phyloP scores from a whole-genome alignment of 2,888 invertebrate species.

The Drymonia ruficornis region DNA sequence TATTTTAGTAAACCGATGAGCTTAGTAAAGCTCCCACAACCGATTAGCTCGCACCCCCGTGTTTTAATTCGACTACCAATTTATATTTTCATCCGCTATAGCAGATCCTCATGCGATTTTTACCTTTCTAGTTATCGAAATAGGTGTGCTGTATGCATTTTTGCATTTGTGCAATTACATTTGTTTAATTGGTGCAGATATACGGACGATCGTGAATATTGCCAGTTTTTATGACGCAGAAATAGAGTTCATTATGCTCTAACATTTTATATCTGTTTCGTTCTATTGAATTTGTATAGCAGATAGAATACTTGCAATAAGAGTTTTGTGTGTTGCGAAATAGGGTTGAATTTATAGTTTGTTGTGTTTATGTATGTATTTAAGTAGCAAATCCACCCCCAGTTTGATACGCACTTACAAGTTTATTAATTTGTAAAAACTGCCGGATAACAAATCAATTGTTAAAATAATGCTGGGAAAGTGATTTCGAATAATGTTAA shows the following conservation, averaged over 20 bases:
- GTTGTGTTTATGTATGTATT: slow-evolving; percentile 6
- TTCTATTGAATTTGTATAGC: slow-evolving; percentile 3
- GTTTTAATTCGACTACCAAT: slow-evolving; percentile 25
- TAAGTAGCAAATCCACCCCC: slow-evolving; percentile 29
- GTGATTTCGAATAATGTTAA: no score
- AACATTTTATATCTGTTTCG: slow-evolving; percentile 8
- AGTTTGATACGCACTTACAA: slow-evolving; percentile 24
- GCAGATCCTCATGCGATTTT: not conserved
- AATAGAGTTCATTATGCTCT: slow-evolving; percentile 14
- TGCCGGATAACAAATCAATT: slow-evolving; percentile 33
- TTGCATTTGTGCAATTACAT: not conserved
- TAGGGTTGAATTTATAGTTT: not conserved
- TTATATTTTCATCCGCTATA: not conserved
- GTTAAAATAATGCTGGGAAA: slow-evolving; percentile 14
- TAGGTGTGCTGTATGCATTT: slow-evolving; percentile 9
- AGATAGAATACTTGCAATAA: not conserved
- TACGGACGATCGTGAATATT: slow-evolving; percentile 8
- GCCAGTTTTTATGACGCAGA: slow-evolving; percentile 12
- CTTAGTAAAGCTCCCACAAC: slow-evolving; percentile 71
- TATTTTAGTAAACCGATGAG: slow-evolving; percentile 82
- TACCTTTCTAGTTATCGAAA: accelerated
- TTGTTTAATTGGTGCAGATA: slow-evolving; percentile 16
- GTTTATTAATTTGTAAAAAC: slow-evolving; percentile 59
- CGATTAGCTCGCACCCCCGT: slow-evolving; percentile 64
- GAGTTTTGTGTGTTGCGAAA: not conserved